phyloP scores from a whole-genome alignment of 2,113 vertebrate species.

The Cryptomyrus ogoouensis region DNA sequence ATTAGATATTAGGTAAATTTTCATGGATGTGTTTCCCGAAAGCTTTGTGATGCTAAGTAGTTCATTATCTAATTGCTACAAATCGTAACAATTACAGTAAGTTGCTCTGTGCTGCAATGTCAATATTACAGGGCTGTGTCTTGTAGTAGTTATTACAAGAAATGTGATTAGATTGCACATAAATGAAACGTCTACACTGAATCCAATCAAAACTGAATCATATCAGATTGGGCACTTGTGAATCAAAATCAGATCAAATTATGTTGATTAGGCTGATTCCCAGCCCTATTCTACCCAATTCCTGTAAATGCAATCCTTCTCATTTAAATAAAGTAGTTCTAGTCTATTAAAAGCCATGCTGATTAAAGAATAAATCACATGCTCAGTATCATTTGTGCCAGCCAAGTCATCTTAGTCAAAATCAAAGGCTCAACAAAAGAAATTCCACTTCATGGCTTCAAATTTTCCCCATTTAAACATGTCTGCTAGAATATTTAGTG shows the following conservation, averaged over 20 bases:
- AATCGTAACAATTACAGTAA: neutral
- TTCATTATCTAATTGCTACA: neutral
- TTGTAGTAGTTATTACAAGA: neutral
- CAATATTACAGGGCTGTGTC: neutral
- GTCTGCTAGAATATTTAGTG: neutral
- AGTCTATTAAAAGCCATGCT: neutral
- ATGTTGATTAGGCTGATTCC: neutral
- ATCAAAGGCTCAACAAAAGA: neutral
- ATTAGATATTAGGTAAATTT: neutral
- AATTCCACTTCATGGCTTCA: neutral
- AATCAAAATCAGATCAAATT: neutral
- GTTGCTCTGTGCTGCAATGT: neutral
- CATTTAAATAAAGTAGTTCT: neutral
- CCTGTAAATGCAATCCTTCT: neutral
- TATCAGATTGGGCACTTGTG: neutral
- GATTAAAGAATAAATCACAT: slow-evolving; percentile 5
- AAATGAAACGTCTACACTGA: neutral
- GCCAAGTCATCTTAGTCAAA: neutral
- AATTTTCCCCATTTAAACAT: neutral
- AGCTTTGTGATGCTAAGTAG: neutral
- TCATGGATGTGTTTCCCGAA: neutral
- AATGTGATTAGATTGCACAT: neutral
- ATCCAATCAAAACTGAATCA: neutral
- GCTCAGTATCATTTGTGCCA: neutral
- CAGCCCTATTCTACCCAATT: neutral